Evolutionary conservation across 2,888 invertebrate species (phyloP), one percentile per base, ranked within the genome.

Genomic region (Drosophila parthenogenetica): DNA sequence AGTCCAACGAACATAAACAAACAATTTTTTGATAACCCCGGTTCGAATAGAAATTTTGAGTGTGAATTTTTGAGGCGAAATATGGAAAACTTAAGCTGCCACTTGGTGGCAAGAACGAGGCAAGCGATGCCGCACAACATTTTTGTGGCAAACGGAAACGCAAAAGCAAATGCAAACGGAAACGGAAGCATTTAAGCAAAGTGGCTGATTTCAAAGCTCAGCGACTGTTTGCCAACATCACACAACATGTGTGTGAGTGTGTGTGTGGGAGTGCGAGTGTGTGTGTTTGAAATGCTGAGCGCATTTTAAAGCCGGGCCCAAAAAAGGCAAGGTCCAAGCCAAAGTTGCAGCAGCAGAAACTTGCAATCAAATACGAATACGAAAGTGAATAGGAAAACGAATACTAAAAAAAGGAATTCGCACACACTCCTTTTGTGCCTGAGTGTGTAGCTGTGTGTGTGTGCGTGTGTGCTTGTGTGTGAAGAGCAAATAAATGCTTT

Each of bases 401-500:
- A 46, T 51, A 63, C 39, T 59, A 29, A 11, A 39, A 54, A 48
- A 40, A 46, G 48, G 50, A 61, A 61, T 50, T 49, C 43, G 48
- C 61, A 71, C 49, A 61, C 69, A 65, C 65, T 63, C 49, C 72
- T 69, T 61, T 43, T 50, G 60, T 50, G 63, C 17, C 53, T n/a
- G n/a, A 40, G 63, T 43, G 64, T 19, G 35, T 43, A 32, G 14
- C 51, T 10, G 25, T 51, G 61, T 40, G 51, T 22, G 46, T 49
- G 48, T 66, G 54, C 53, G 64, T 29, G 65, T 59, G 51, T 61
- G 69, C 54, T 69, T 29, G 72, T 39, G 72, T 53, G 73, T 51
- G 50, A 65, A 63, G 69, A 74, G 89, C 83, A 86, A 89, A 83
- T 80, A 90, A 87, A 89, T 87, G 90, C 73, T 89, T 61, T 73